Percentiles rank a stretch among this genome's conserved stretches.
phyloP scores from a whole-genome alignment of 2,797 vertebrate species.

The Pelobates cultripes region DNA sequence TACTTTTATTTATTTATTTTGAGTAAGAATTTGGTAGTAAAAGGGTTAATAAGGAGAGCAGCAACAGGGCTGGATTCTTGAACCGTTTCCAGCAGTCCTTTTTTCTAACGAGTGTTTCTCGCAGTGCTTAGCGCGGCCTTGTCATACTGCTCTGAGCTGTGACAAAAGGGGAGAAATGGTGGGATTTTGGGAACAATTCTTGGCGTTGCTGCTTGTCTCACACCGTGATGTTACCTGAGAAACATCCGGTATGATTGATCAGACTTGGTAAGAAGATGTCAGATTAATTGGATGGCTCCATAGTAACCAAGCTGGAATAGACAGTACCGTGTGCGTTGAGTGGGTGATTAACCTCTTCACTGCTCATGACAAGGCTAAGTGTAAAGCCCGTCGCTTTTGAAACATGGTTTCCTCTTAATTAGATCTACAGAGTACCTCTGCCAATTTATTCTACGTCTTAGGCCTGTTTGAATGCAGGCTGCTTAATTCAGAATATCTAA shows the following conservation, averaged over 20 bases:
- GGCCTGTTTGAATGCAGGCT: no score
- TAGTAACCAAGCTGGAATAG: not conserved
- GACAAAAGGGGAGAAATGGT: not conserved
- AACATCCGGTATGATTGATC: conserved; percentile 27
- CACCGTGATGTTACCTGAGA: not conserved
- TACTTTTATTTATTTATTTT: no score
- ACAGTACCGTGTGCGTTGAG: not conserved
- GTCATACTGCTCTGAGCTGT: not conserved
- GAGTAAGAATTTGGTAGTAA: no score
- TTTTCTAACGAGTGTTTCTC: not conserved
- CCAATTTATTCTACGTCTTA: not conserved
- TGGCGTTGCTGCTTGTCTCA: not conserved
- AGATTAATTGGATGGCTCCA: conserved; percentile 24
- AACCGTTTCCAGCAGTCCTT: no score
- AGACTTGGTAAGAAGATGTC: conserved; percentile 3
- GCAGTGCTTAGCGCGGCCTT: not conserved
- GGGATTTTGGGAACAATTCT: conserved; percentile 3
- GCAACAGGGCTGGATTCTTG: no score
- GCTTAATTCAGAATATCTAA: no score
- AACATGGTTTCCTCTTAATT: not conserved
- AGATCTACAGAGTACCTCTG: not conserved
- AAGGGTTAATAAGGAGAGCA: no score
- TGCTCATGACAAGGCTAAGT: no score
- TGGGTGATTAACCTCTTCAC: not conserved
- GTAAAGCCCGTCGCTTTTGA: not conserved